These are phyloP conservation scores for Dolichopus griseipennis DNA, from an alignment of 2,888 invertebrate genomes.

Conservation along the genomic window DNA sequence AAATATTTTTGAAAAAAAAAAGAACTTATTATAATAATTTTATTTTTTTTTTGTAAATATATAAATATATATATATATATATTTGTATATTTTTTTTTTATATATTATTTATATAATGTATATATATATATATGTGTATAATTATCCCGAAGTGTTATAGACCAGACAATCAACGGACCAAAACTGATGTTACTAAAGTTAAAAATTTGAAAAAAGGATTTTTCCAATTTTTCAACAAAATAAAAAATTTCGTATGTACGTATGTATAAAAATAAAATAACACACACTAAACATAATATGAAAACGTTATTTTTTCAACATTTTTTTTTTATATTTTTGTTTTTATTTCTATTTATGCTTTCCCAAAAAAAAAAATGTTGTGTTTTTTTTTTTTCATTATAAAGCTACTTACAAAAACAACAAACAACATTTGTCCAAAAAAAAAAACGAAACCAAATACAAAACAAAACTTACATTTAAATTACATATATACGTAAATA, in stretches of 20 bases:
- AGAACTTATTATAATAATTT: not conserved
- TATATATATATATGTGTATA: not conserved
- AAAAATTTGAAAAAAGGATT: constrained; percentile 1
- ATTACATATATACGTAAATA: no score
- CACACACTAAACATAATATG: no score
- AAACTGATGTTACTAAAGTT: constrained; percentile 9
- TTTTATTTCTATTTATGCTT: no score
- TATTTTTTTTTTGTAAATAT: not conserved
- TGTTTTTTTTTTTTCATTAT: no score
- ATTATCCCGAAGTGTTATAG: constrained; percentile 9
- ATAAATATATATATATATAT: not conserved
- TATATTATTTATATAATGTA: not conserved
- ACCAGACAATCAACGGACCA: constrained; percentile 13
- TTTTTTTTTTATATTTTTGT: no score
- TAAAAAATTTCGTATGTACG: not conserved
- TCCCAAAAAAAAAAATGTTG: no score
- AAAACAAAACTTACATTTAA: no score
- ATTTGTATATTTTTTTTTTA: not conserved
- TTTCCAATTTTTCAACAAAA: not conserved
- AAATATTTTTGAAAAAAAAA: not conserved
- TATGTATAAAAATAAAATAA: not conserved
- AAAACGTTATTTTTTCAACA: no score
- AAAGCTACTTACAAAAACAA: no score
- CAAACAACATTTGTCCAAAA: no score
- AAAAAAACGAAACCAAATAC: no score